Percentiles rank a stretch among this genome's conserved stretches.
Conservation (phyloP, 2,888 invertebrate genomes). For the Watsonalla cultraria region DNA sequence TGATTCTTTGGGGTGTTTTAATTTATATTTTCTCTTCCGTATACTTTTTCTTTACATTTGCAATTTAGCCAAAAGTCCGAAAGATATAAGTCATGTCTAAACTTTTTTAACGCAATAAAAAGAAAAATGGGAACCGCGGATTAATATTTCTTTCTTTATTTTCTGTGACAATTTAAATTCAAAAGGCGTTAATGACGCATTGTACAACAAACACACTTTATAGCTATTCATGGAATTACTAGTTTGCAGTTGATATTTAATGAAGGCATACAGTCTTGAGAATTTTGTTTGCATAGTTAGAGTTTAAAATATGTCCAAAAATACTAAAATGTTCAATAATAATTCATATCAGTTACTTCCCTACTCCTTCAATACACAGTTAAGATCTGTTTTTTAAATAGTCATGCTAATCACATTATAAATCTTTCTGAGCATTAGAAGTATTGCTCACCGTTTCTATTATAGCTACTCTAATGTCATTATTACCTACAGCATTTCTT, state of each 20-base stretch:
- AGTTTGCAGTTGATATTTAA: not conserved
- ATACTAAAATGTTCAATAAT: no score
- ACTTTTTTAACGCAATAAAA: constrained; percentile 54
- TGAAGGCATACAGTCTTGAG: no score
- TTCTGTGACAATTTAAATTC: constrained; percentile 39
- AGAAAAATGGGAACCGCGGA: constrained; percentile 34
- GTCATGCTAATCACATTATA: not conserved
- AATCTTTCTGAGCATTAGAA: no score
- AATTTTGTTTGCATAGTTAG: no score
- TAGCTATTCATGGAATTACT: not conserved
- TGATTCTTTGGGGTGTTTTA: constrained; percentile 4
- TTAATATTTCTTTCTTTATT: constrained; percentile 74
- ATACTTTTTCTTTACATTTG: constrained; percentile 18
- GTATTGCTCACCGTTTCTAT: constrained; percentile 19
- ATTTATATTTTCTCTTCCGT: constrained; percentile 6
- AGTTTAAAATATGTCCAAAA: no score
- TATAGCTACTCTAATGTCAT: constrained; percentile 34
- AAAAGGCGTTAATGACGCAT: constrained; percentile 10
- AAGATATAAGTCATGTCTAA: constrained; percentile 68
- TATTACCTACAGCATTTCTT: constrained; percentile 42
- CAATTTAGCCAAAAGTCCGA: constrained; percentile 43
- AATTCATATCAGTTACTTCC: no score
- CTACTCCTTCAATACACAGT: no score
- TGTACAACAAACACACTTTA: not conserved
- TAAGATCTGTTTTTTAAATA: not conserved